Base-by-base conservation (phyloP, 2,797 vertebrate genomes). In the Syndactyla subalaris region DNA sequence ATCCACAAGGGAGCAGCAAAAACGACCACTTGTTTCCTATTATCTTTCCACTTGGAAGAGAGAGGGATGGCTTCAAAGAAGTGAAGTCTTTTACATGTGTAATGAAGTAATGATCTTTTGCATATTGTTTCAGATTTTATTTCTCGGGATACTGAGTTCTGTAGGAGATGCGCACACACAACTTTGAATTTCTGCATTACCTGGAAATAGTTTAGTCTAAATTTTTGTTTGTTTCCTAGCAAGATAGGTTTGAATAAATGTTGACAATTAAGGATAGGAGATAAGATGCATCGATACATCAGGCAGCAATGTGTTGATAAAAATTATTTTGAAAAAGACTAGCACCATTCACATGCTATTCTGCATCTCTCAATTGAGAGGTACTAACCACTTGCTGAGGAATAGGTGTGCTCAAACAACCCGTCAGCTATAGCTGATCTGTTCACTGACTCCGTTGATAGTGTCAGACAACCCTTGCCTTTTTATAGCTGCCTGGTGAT, bases 21-120 rank as follows among this genome's bases (percentile, higher is more conserved):
- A 38, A 71, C 41, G 66, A 65, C 34, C 48, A 29, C 75, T 93
- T 78, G 39, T 93, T 73, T 79, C 11, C 52, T 91, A 38, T 86
- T 73, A 46, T 66, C 9, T 76, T 92, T 75, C 26, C 54, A 68
- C 29, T 76, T 81, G 79, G 74, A 85, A 36, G 4, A 74, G 30
- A 65, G 46, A 7, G 15, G 5, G 5, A 58, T 36, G 12, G 49
- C 18, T 92, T 91, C 57, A 82, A 8, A 73, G 14, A 72, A 71
- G 3, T 58, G 21, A 43, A 71, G 13, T 23, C 18, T 67, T 88
- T 83, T 83, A 46, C 24, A 27, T 52, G 26, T 6, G 1, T 41
- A 52, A 46, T 20, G 45, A 66, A 41, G 6, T 10, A 65, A 72
- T 58, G 8, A 46, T 17, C 18, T 57, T 76, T 70, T 38, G 32